Conservation (phyloP, 2,113 vertebrate genomes). For the Pangasianodon hypophthalmus region DNA sequence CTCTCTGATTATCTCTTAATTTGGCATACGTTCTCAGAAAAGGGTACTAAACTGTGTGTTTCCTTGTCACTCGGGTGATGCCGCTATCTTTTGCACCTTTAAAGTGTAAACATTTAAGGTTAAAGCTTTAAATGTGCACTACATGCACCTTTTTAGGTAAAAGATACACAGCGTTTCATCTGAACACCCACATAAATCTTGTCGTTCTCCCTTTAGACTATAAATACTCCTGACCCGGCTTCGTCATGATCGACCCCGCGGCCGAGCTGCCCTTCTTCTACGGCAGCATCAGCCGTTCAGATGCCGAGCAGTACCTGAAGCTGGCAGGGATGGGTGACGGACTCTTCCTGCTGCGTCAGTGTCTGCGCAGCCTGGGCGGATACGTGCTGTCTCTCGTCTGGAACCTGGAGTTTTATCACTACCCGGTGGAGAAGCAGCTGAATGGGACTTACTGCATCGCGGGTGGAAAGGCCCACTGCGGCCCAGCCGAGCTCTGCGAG, state of each 20-base stretch:
- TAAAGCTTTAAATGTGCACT: neutral
- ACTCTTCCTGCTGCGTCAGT: slow-evolving; percentile 91
- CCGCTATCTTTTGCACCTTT: neutral
- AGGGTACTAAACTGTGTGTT: neutral
- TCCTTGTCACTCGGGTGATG: neutral
- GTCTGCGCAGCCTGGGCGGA: slow-evolving; percentile 90
- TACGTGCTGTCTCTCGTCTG: slow-evolving; percentile 90
- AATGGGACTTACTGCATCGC: slow-evolving; percentile 89
- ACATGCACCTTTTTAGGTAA: neutral
- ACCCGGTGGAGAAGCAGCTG: slow-evolving; percentile 89
- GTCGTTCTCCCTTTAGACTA: neutral
- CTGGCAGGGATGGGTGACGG: slow-evolving; percentile 90
- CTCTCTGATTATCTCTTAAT: neutral
- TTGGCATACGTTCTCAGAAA: neutral
- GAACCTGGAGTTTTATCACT: slow-evolving; percentile 87
- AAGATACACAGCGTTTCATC: neutral
- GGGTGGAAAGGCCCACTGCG: slow-evolving; percentile 89
- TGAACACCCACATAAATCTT: too few relatives aligned
- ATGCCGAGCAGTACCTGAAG: slow-evolving; percentile 91
- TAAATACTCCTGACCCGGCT: neutral
- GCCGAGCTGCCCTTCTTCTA: slow-evolving; percentile 92
- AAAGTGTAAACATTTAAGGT: neutral
- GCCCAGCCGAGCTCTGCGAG: slow-evolving; percentile 91
- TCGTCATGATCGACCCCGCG: slow-evolving; percentile 85
- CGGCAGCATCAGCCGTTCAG: slow-evolving; percentile 87